Base-by-base conservation (phyloP, 1,140 invertebrate species). In the Drosophila obscura region DNA sequence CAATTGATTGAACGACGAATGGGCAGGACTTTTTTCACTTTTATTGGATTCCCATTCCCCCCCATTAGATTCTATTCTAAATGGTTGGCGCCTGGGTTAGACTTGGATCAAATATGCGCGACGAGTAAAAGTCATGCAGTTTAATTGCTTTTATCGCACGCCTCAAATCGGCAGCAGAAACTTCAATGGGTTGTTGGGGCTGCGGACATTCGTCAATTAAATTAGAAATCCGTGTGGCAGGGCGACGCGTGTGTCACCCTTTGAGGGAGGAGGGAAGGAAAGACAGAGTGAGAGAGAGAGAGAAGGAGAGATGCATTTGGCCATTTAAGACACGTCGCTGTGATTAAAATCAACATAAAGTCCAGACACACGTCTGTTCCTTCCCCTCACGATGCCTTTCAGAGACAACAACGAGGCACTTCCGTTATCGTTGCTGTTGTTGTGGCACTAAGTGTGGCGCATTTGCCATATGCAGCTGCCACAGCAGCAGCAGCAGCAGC, bases 311-410 rank as follows among this genome's bases (percentile, higher is more conserved):
- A 44, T 69, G 61, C 72, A 66, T 75, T 75, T 75, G 72, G 72
- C 61, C 72, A 75, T 72, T 75, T 75, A 72, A 75, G 72, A 75
- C 72, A 75, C 72, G 72, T 75, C 71, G 39, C 53, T 48, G 72
- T 57, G 72, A 75, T 75, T 75, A 75, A 66, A 75, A 75, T 75
- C 72, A 75, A 75, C 72, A 66, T 75, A 75, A 75, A 75, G 61
- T 66, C 53, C 72, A 65, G 61, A 46, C 53, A 41, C 71, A 49
- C 59, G 51, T 51, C 41, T 73, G 28, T 19, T 48, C 5, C 35
- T 24, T 11, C 11, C 15, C 28, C 45, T 49, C 62, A 24, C n/a
- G 50, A 66, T 66, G 61, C 66, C 61, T 66, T 64, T 74, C 66
- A 72, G 61, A 59, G 72, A 71, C 65, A 69, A 69, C 67, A 67